phyloP scores from a whole-genome alignment of 2,113 vertebrate species.

The Tetrax tetrax region DNA sequence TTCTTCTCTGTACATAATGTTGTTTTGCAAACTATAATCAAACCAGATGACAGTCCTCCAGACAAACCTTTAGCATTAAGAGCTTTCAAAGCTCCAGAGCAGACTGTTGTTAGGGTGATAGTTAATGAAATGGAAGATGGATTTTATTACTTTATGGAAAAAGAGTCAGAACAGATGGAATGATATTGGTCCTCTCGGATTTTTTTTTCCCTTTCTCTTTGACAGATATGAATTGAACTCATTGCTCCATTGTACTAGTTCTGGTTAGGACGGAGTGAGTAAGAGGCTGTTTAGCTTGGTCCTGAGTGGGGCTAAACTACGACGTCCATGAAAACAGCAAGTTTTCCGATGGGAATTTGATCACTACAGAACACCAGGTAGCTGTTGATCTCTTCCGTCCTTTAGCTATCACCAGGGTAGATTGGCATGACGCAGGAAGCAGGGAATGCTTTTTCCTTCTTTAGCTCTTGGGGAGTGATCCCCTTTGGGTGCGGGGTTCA shows the following conservation, averaged over 20 bases:
- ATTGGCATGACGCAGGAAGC: too few species aligned
- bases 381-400: background rate
- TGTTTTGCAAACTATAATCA: constrained; percentile 34
- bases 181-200: background rate
- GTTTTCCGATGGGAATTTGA: background rate
- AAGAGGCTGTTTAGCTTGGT: too few species aligned
- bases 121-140: constrained; percentile 30
- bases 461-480: background rate
- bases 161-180: background rate
- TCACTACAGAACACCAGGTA: background rate
- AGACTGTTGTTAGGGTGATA: background rate
- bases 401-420: background rate
- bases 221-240: background rate
- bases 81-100: background rate
- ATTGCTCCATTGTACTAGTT: background rate
- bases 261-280: too few species aligned
- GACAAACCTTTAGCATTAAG: background rate
- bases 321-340: background rate
- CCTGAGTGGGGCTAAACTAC: too few species aligned
- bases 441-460: background rate
- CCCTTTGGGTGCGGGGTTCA: fast-evolving
- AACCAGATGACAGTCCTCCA: background rate
- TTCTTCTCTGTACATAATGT: background rate
- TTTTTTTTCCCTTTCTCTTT: background rate
- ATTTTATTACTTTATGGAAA: background rate